phyloP scores from a whole-genome alignment of 1,140 invertebrate genomes.

The Pogonomyrmex californicus region DNA sequence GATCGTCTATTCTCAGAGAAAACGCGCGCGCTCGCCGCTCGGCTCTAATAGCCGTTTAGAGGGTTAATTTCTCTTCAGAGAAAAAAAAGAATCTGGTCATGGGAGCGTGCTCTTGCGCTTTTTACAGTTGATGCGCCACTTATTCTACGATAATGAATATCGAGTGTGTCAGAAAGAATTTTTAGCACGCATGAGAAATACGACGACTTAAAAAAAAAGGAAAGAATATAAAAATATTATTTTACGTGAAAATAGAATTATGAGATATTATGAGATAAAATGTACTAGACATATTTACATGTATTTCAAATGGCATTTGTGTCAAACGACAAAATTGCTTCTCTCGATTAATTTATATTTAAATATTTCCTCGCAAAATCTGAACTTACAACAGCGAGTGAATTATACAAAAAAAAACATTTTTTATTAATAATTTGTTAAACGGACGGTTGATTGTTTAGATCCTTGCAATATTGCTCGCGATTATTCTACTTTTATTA shows the following conservation, averaged over 20 bases:
- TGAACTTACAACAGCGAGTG: background rate
- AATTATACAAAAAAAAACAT: background rate
- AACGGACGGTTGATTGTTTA: background rate
- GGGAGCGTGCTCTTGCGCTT: conserved; percentile 53
- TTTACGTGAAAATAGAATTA: background rate
- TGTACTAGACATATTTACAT: background rate
- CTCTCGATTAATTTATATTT: background rate
- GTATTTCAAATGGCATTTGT: background rate
- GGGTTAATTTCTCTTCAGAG: conserved; percentile 69
- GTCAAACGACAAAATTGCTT: too few relatives aligned
- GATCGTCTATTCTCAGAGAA: conserved; percentile 86
- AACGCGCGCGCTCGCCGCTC: conserved; percentile 60
- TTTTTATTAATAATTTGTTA: background rate
- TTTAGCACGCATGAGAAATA: background rate
- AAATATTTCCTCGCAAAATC: background rate
- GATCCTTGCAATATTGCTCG: background rate
- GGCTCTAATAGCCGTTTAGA: conserved; percentile 75
- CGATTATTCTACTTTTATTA: background rate
- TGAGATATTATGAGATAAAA: background rate
- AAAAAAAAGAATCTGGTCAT: conserved; percentile 40
- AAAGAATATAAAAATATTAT: background rate
- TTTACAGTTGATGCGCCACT: conserved; percentile 46
- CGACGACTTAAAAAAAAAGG: background rate
- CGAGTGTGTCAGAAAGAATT: background rate
- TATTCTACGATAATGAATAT: conserved; percentile 31